These are phyloP conservation scores for Agrotis clavis DNA, from an alignment of 2,888 invertebrate genomes.

Conservation along the genomic window DNA sequence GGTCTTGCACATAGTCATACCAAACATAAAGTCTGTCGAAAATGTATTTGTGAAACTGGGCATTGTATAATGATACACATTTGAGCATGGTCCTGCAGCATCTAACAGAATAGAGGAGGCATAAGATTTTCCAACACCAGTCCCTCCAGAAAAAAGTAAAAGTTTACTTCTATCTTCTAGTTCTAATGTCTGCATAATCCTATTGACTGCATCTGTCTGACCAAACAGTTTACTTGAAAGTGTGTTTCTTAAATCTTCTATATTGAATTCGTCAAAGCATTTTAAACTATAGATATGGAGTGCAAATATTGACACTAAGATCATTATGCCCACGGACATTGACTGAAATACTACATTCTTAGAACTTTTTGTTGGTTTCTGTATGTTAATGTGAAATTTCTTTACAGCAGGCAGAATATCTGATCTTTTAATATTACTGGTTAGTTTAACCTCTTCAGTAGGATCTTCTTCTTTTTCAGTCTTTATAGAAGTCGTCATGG, in stretches of 20 bases:
- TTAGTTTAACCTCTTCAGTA: conserved; percentile 7
- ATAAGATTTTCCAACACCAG: conserved; percentile 87
- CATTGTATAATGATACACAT: conserved; percentile 86
- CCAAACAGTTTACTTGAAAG: conserved; percentile 79
- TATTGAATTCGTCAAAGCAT: conserved; percentile 76
- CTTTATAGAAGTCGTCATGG: conserved; percentile 28
- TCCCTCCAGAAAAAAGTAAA: conserved; percentile 84
- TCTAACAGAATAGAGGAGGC: conserved; percentile 79
- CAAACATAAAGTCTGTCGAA: conserved; percentile 79
- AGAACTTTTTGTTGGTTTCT: conserved; percentile 54
- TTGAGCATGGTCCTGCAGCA: conserved; percentile 74
- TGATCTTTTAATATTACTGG: conserved; percentile 2
- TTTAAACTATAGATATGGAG: conserved; percentile 72
- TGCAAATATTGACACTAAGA: conserved; percentile 70
- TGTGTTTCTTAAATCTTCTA: conserved; percentile 66
- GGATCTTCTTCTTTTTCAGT: conserved; percentile 12
- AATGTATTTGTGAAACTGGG: conserved; percentile 80
- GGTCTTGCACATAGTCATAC: conserved; percentile 79
- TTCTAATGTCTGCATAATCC: conserved; percentile 75
- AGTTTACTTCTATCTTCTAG: conserved; percentile 75
- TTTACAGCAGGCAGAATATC: conserved; percentile 63
- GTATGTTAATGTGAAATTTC: conserved; percentile 72
- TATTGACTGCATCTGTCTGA: conserved; percentile 76
- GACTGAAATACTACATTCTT: conserved; percentile 53
- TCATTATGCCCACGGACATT: conserved; percentile 56